Percentiles rank a stretch among this genome's conserved stretches.
Evolutionary conservation across 1,140 invertebrate genomes (phyloP).

Genomic region (Aphelenchoides fujianensis): DNA sequence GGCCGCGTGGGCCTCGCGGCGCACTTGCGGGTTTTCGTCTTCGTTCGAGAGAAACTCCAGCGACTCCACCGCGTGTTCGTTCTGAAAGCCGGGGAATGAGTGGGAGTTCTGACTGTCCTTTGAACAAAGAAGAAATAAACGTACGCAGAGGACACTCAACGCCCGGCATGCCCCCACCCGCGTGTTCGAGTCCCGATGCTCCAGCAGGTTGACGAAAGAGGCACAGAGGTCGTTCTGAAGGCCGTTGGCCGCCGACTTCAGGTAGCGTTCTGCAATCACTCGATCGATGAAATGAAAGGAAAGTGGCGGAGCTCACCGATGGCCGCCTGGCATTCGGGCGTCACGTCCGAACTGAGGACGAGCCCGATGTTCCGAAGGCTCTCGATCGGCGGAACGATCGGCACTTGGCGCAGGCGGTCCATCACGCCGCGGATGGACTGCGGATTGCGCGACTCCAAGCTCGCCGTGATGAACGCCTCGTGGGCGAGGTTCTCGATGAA

Average conservation of each 20-base stretch:
- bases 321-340: constrained; percentile 2
- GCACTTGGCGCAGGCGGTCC: constrained; percentile 47
- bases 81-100: constrained; percentile 20
- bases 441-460: constrained; percentile 30
- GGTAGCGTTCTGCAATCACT: constrained; percentile 35
- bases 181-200: constrained; percentile 37
- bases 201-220: constrained; percentile 42
- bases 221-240: constrained; percentile 36
- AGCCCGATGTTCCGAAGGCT: constrained; percentile 43
- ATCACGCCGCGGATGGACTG: constrained; percentile 36
- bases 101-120: too few species aligned
- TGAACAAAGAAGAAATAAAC: constrained; percentile 21
- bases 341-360: constrained; percentile 29
- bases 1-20: constrained; percentile 28
- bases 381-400: constrained; percentile 49
- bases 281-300: too few species aligned
- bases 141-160: constrained; percentile 38
- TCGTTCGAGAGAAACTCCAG: constrained; percentile 38
- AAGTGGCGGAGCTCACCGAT: constrained; percentile 36
- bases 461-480: constrained; percentile 47
- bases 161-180: constrained; percentile 47
- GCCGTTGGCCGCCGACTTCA: constrained; percentile 29
- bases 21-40: constrained; percentile 18
- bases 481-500: constrained; percentile 50
- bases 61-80: constrained; percentile 19